phyloP scores from a whole-genome alignment of 2,888 invertebrate species.

The Azorinus chamasolen region DNA sequence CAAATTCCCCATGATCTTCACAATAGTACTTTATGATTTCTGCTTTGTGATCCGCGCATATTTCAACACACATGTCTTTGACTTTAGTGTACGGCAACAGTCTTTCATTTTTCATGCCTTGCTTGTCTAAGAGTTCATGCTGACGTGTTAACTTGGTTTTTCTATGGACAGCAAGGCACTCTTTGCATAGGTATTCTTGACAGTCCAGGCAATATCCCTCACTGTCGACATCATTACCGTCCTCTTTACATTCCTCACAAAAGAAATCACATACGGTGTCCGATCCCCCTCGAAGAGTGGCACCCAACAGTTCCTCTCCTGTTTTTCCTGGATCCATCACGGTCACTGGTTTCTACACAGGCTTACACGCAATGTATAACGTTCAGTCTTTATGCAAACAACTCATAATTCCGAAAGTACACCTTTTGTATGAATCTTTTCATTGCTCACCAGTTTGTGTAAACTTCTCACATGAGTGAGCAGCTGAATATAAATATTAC shows the following conservation, averaged over 20 bases:
- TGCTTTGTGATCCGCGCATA: neutral
- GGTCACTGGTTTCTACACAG: too few relatives aligned
- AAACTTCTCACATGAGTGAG: too few relatives aligned
- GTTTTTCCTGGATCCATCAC: too few relatives aligned
- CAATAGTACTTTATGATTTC: conserved; percentile 17
- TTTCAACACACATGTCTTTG: conserved; percentile 1
- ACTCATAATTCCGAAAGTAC: too few relatives aligned
- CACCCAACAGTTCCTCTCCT: too few relatives aligned
- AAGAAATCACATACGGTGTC: neutral
- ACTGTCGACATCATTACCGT: neutral
- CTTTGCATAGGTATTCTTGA: conserved; percentile 7
- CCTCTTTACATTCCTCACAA: conserved; percentile 3
- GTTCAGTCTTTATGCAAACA: too few relatives aligned
- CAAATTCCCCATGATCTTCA: conserved; percentile 9
- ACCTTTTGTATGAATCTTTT: too few relatives aligned
- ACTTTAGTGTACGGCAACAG: too few relatives aligned
- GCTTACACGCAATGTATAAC: too few relatives aligned
- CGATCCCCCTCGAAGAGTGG: too few relatives aligned
- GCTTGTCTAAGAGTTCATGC: neutral
- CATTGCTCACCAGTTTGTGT: too few relatives aligned
- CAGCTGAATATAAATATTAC: too few relatives aligned
- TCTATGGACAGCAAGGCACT: conserved; percentile 2
- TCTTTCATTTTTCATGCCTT: neutral
- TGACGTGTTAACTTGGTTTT: neutral
- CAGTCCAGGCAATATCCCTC: conserved; percentile 20